Evolutionary conservation across 23 tunicate genomes (phyloP).

Genomic region (Ciona savignyi): DNA sequence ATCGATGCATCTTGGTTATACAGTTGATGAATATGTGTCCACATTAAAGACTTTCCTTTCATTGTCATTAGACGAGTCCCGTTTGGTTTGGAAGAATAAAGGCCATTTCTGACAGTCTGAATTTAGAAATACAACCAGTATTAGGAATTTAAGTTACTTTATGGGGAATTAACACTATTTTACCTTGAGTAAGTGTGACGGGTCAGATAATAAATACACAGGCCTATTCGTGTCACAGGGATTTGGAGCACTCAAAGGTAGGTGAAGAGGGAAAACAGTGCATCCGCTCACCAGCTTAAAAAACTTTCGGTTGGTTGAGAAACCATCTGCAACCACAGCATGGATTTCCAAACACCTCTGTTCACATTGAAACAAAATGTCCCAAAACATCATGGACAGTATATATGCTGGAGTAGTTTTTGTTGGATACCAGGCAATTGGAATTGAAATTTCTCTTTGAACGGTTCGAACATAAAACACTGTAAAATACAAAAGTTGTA

Average conservation of each 20-base stretch:
- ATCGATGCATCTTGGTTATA: background rate
- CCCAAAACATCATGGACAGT: conserved; percentile 11
- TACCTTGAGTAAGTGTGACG: conserved; percentile 15
- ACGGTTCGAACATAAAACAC: conserved; percentile 10
- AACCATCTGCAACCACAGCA: conserved; percentile 3
- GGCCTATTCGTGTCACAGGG: background rate
- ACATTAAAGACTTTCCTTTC: conserved; percentile 7
- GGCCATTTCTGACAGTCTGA: conserved; percentile 15
- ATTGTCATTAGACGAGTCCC: background rate
- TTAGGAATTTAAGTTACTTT: no score
- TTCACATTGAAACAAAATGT: conserved; percentile 23
- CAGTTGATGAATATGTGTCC: conserved; percentile 6
- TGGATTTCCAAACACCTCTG: background rate
- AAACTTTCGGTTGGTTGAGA: conserved; percentile 24
- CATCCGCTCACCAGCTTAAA: conserved; percentile 14
- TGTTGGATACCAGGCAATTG: conserved; percentile 25
- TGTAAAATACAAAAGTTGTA: no score
- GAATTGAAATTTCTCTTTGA: conserved; percentile 2
- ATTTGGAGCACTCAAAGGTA: conserved; percentile 3
- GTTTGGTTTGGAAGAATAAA: conserved; percentile 6
- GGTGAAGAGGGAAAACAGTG: background rate
- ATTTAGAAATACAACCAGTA: background rate
- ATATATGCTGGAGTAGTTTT: conserved; percentile 9
- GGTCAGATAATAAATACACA: conserved; percentile 1
- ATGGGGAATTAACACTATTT: no score